Base-by-base conservation (phyloP, 2,888 invertebrate genomes). In the Mythimna impura region DNA sequence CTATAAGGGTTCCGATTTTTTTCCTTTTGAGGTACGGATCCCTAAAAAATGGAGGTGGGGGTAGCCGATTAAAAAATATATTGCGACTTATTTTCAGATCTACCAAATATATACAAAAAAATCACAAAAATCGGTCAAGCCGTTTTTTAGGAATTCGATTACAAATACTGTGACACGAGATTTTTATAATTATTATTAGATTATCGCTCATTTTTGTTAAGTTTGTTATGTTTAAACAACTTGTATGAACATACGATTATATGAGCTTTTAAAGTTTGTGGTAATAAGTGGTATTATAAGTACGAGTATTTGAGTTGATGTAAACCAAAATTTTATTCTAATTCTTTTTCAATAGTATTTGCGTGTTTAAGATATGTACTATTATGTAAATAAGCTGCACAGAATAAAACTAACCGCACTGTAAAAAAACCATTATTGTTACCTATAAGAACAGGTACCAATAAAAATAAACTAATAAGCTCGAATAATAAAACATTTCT, bases 401-500 rank as follows among this genome's bases (percentile, higher is more conserved):
- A 17, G n/a, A 47, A 47, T 0, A 3, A 34, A 34, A 25, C 43
- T 9, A 50, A 68, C 8, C 17, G 7, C 50, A 17, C 2, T 20
- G 20, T 20, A 12, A 5, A 54, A 10, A 5, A 54, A 25, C 12
- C 3, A 3, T 54, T 22, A 22, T 10, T 4, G 10, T 54, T 25
- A 30, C 9, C 9, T 47, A 17, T 20, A 52, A 61, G 34, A 43
- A 52, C 73, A 65, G 61, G 73, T 66, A 55, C 43, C 7, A 34
- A 25, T 17, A 1, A 58, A 40, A 58, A 65, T 6, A 14, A 10
- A n/a, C 70, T 47, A 60, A 73, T 73, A 78, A 65, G 66, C n/a
- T 74, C 50, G 72, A 72, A 67, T 80, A 81, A 81, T 68, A 69
- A 57, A 36, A 57, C 57, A 82, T 71, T 73, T 85, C 82, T 70